Base-by-base conservation (phyloP, 2,888 invertebrate species). In the Andrena hattorfiana region DNA sequence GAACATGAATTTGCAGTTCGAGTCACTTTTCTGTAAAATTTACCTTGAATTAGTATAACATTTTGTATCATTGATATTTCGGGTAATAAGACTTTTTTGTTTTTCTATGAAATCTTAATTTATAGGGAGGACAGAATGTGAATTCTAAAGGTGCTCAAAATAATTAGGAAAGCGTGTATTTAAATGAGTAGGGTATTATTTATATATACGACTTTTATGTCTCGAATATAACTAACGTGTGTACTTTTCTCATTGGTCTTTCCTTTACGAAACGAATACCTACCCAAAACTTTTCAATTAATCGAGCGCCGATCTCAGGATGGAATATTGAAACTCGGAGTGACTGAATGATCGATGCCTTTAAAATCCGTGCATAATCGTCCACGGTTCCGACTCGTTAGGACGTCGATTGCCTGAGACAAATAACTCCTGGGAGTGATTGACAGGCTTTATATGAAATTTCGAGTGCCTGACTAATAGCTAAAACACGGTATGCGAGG, bases 371-470 rank as follows among this genome's bases (percentile, higher is more conserved):
- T 20, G 67, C 71, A 70, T 74, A 84, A 80, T 81, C 77, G 84
- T 81, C 77, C 72, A 82, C 85, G 83, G 79, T 81, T 77, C 79
- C 63, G 78, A 59, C 80, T 84, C 82, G 87, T 86, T 81, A 75
- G 77, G 67, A 84, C 87, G 88, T 66, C 76, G 87, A 86, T 90
- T 87, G 88, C 87, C 87, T 75, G 89, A 89, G 88, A 89, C 91
- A 89, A 91, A 91, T 92, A 91, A 91, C 91, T 89, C 85, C 69
- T 23, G 26, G 28, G 63, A 35, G 78, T 89, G 90, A 92, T 90
- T 90, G 92, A 93, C 92, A 91, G 92, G 88, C 85, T 87, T 89
- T 91, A 92, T 91, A 92, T 90, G 92, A 91, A 91, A 91, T 90
- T 92, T 92, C 90, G 85, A 89, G 89, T 90, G 88, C 84, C 91